Percentiles rank a stretch among this genome's conserved stretches.
Evolutionary conservation across 2,888 invertebrate species (phyloP).

Genomic region (Halictus quadricinctus): DNA sequence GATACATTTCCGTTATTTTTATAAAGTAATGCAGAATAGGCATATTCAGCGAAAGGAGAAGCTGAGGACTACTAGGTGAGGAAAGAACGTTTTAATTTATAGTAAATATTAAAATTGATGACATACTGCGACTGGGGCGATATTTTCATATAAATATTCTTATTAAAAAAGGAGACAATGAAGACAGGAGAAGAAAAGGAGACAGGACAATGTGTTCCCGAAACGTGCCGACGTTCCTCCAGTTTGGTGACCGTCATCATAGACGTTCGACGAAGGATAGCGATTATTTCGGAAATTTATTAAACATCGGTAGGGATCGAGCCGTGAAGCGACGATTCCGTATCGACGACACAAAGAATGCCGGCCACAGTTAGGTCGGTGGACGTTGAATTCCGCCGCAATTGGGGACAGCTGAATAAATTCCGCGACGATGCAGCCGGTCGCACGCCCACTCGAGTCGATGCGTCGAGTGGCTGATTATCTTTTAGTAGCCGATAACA

Average conservation of each 20-base stretch:
- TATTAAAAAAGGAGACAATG: no score
- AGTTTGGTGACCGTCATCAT: not conserved
- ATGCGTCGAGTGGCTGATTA: conserved; percentile 56
- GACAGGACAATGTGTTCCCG: no score
- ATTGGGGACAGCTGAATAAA: conserved; percentile 58
- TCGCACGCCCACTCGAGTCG: conserved; percentile 60
- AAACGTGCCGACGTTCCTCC: not conserved
- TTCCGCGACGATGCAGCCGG: conserved; percentile 52
- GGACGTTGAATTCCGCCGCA: conserved; percentile 22
- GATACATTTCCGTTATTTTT: no score
- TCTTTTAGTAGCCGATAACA: conserved; percentile 63
- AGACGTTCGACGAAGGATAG: not conserved
- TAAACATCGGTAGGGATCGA: not conserved
- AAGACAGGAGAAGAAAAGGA: no score
- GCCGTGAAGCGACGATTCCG: not conserved
- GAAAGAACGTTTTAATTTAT: no score
- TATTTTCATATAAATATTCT: no score
- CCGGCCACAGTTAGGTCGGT: not conserved
- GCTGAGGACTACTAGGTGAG: no score
- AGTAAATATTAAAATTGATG: no score
- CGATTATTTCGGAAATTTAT: not conserved
- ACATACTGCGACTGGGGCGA: no score
- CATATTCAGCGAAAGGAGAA: no score
- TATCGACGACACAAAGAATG: not conserved
- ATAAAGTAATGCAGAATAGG: no score